Evolutionary conservation across 92 coral and sea anemone genomes (phyloP), one percentile per base, ranked within the genome.

Genomic region (Siderastrea radians): DNA sequence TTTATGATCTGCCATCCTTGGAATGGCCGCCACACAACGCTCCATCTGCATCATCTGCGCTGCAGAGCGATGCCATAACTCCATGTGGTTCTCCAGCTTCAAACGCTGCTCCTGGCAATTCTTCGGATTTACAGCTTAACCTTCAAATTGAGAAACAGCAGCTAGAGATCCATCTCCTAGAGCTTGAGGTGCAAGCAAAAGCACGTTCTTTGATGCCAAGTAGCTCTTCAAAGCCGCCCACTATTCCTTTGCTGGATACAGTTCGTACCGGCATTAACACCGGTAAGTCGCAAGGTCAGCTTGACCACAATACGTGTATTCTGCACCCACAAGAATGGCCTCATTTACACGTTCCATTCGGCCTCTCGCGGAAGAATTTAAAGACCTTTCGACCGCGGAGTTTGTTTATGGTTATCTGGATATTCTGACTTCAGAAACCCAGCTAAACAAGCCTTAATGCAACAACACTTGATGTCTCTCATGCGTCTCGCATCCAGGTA

Each of bases 201-300:
- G 65, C 1, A 0, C 17, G 65, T 3, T 12, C 65, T 5, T 12
- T 12, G 38, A 26, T 26, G 38, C 38, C 38, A 26, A 26, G 38
- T 26, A 26, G 38, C 38, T 0, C 38, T 26, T 26, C 38, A 26
- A 26, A 26, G 38, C 38, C 38, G 38, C 38, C 38, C 38, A 26
- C 38, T 26, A 26, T 26, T 26, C 38, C 38, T 26, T 26, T 26
- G 38, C 38, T 26, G 38, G 38, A n/a, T 26, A 26, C 38, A 5
- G 1, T 12, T 3, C 17, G n/a, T 2, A 12, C 65, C 5, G 0
- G 65, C 65, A 5, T 11, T 17, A 73, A 17, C 13, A 45, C 57
- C 52, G 86, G 7, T 79, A 81, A 81, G 77, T 68, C 86, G 6
- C 68, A 82, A 82, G 55, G 78, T 69, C 78, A 82, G 43, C 76